Conservation (phyloP, 2,797 vertebrate genomes). For the Anableps anableps region DNA sequence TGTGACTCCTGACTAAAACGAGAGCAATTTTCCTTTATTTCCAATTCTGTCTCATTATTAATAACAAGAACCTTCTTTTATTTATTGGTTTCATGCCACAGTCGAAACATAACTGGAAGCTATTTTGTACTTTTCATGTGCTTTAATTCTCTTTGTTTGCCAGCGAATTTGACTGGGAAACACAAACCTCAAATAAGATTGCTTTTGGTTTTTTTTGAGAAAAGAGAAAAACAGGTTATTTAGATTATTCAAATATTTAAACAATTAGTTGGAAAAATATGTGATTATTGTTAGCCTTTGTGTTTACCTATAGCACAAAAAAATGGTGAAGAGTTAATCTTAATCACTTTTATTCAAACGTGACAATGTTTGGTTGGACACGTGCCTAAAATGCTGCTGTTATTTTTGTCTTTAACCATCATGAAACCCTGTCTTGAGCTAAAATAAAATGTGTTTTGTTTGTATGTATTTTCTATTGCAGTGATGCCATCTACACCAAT, state of each 20-base stretch:
- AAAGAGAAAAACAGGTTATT: not conserved
- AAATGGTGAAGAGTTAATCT: not conserved
- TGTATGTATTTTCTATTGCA: constrained; percentile 59
- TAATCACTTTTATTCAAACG: not conserved
- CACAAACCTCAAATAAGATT: no score
- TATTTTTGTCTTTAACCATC: not conserved
- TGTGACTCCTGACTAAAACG: not conserved
- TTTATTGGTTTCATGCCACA: not conserved
- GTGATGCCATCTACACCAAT: constrained; percentile 71
- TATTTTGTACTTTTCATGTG: not conserved
- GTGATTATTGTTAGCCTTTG: not conserved
- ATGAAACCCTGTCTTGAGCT: not conserved
- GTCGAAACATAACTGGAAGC: not conserved
- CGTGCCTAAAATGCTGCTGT: not conserved
- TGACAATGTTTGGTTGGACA: not conserved
- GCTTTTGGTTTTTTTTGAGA: not conserved
- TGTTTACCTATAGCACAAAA: not conserved
- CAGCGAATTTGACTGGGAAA: no score
- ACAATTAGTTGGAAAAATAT: not conserved
- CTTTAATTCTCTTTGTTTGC: not conserved
- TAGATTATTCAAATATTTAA: not conserved
- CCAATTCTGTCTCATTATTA: not conserved
- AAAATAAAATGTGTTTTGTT: not conserved
- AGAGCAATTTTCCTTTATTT: not conserved
- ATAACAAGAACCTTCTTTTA: not conserved